phyloP scores from a whole-genome alignment of 2,113 vertebrate genomes.

The Corythoichthys intestinalis region DNA sequence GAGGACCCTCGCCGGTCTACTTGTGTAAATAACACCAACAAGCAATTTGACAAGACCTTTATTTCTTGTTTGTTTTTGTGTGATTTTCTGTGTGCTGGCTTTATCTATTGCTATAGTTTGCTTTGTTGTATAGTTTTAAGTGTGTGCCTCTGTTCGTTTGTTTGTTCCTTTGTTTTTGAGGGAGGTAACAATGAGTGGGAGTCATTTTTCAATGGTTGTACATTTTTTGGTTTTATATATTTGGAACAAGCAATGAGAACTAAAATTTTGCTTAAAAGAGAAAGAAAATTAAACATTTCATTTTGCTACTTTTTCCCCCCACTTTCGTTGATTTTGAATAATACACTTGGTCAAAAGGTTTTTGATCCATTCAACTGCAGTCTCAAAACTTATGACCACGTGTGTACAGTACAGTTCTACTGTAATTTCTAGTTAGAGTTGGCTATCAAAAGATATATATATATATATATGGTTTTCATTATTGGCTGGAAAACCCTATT shows the following conservation, averaged over 20 bases:
- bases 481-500: too few species aligned
- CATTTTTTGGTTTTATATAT: slow-evolving; percentile 22
- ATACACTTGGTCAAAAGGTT: too few species aligned
- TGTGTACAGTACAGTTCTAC: too few species aligned
- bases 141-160: background rate
- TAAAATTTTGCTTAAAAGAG: slow-evolving; percentile 34
- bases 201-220: slow-evolving; percentile 56
- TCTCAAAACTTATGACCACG: too few species aligned
- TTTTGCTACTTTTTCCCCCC: slow-evolving; percentile 3
- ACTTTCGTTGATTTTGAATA: too few species aligned
- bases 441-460: too few species aligned
- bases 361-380: too few species aligned
- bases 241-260: slow-evolving; percentile 31
- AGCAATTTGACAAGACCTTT: background rate
- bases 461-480: too few species aligned
- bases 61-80: background rate
- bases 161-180: background rate
- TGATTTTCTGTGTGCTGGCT: background rate
- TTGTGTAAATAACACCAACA: background rate
- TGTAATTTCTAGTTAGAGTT: too few species aligned
- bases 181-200: background rate
- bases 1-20: too few species aligned
- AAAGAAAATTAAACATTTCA: slow-evolving; percentile 30
- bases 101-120: background rate
- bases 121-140: background rate